These are phyloP conservation scores for Saccostrea cuccullata DNA, from an alignment of 1,140 invertebrate genomes.

Conservation along the genomic window DNA sequence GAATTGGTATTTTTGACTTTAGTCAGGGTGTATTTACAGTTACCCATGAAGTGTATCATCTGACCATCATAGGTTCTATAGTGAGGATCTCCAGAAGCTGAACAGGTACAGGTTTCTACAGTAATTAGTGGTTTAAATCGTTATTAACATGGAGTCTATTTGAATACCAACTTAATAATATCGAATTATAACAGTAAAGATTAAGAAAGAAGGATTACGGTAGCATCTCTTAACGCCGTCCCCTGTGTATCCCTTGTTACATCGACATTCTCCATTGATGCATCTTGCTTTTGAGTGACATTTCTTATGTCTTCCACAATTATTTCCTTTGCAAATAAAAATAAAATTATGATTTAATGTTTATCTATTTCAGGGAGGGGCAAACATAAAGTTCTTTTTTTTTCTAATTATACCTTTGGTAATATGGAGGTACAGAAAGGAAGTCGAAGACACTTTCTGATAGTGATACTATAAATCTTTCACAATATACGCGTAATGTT, in stretches of 20 bases:
- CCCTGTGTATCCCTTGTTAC: constrained; percentile 46
- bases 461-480: no score
- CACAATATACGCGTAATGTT: no score
- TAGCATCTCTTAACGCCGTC: constrained; percentile 41
- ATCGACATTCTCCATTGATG: constrained; percentile 44
- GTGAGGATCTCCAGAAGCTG: constrained; percentile 35
- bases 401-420: no score
- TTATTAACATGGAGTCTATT: no score
- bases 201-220: neutral
- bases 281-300: constrained; percentile 39
- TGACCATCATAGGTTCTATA: constrained; percentile 67
- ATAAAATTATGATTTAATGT: neutral
- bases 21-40: constrained; percentile 73
- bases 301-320: constrained; percentile 19
- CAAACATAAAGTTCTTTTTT: no score
- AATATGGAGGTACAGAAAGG: no score
- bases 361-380: no score
- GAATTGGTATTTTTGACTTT: constrained; percentile 23
- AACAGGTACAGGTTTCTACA: constrained; percentile 23
- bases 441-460: no score
- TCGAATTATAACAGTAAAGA: neutral
- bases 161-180: neutral
- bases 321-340: constrained; percentile 3
- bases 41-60: constrained; percentile 89
- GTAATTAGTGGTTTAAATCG: neutral